Evolutionary conservation across 2,797 vertebrate genomes (phyloP), one percentile per base, ranked within the genome.

Genomic region (Selene dorsalis): DNA sequence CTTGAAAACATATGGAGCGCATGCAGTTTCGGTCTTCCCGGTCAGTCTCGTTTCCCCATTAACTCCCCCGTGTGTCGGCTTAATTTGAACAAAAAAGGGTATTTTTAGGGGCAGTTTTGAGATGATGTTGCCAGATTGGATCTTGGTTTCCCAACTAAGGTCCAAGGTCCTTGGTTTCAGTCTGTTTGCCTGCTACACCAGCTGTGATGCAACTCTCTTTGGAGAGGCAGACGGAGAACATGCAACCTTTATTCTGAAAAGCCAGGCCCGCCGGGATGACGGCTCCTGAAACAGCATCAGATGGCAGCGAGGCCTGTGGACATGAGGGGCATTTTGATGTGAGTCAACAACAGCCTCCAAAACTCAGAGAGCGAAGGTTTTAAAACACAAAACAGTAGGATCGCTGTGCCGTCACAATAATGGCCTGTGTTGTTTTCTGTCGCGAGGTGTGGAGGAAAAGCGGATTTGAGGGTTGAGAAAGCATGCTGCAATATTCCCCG

Each of bases 231-330:
- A 80, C 16, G 38, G 80, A 77, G 70, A 83, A 78, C 48, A 73
- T 66, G 73, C 80, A 87, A 86, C 85, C 85, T 88, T 90, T 87
- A 86, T 89, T 87, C 73, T 68, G 76, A 86, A 89, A 92, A 91
- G 79, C 64, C 83, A 82, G 69, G 76, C 73, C 87, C 77, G 6
- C 16, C 30, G 80, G 89, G 83, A 87, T 60, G 75, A 62, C 30
- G 18, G 69, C 68, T 84, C 65, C 82, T 76, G 67, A 88, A 84
- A 82, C 68, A 18, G 77, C 45, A 22, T 83, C 88, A 88, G 84
- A 91, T 88, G 86, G 82, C 74, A 50, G 60, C n/a, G 6, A 78
- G 75, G 82, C 68, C 77, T 53, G 32, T 64, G 79, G 79, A 85
- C 76, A 80, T 26, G 71, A 84, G 77, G 79, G 67, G 77, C 71